Percentiles rank a stretch among this genome's conserved stretches.
Evolutionary conservation across 1,140 invertebrate species (phyloP).

Genomic region (Alviniconcha marisindica): DNA sequence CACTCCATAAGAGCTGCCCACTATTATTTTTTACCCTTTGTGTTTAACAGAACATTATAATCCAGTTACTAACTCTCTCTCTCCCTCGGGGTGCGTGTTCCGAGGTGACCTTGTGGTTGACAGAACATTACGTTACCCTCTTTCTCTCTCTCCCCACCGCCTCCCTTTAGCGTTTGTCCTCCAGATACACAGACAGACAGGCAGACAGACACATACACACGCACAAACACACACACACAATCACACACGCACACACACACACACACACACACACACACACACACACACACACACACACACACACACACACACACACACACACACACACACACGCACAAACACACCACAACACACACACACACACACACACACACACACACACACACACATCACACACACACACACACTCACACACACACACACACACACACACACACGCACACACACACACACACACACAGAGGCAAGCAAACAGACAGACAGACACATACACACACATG

Average conservation of each 20-base stretch:
- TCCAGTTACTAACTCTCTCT: no score
- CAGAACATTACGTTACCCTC: no score
- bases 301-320: background rate
- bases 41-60: no score
- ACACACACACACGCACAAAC: no score
- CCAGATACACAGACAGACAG: no score
- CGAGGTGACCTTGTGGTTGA: no score
- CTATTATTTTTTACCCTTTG: no score
- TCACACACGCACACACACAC: background rate
- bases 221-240: background rate
- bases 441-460: background rate
- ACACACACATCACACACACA: background rate
- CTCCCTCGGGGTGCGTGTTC: no score
- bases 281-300: background rate
- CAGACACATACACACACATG: background rate
- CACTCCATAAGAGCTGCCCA: no score
- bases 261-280: conserved; percentile 12
- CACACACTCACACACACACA: background rate
- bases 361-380: background rate
- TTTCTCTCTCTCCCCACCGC: no score
- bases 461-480: conserved; percentile 13
- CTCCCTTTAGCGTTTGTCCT: no score
- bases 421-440: background rate
- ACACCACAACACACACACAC: background rate
- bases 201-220: background rate